Percentiles rank a stretch among this genome's conserved stretches.
Evolutionary conservation across 2,113 vertebrate genomes (phyloP).

Genomic region (Nibea coibor): DNA sequence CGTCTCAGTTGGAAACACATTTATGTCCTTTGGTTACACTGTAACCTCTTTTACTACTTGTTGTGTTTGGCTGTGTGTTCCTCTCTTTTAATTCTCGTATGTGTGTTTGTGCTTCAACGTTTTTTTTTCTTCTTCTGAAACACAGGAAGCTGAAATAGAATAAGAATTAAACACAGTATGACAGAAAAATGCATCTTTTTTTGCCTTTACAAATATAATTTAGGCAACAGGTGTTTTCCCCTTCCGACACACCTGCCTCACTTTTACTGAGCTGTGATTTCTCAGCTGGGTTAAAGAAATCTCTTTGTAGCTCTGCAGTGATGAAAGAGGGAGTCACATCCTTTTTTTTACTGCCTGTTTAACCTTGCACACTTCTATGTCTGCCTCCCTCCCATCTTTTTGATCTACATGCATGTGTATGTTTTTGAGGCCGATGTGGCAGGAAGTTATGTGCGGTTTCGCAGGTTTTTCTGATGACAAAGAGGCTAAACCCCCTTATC

Average conservation of each 20-base stretch:
- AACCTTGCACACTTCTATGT: background rate
- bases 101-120: background rate
- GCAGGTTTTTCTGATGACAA: conserved; percentile 9
- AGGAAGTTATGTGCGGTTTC: conserved; percentile 36
- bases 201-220: background rate
- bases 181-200: background rate
- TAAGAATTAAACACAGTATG: background rate
- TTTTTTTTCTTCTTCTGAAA: background rate
- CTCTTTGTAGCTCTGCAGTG: conserved; percentile 25
- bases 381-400: background rate
- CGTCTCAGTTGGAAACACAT: background rate
- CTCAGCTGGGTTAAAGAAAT: conserved; percentile 20
- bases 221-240: conserved; percentile 40
- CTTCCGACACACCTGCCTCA: conserved; percentile 22
- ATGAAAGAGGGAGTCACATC: conserved; percentile 28
- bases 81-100: background rate
- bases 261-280: conserved; percentile 34
- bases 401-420: conserved; percentile 32
- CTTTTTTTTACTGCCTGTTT: conserved; percentile 7
- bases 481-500: conserved; percentile 7
- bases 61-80: background rate
- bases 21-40: background rate
- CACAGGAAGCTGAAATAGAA: background rate
- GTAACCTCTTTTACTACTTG: background rate
- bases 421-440: conserved; percentile 18